These are phyloP conservation scores for Pyrrhura leucotis DNA, from an alignment of 2,797 vertebrate genomes.

Conservation along the genomic window DNA sequence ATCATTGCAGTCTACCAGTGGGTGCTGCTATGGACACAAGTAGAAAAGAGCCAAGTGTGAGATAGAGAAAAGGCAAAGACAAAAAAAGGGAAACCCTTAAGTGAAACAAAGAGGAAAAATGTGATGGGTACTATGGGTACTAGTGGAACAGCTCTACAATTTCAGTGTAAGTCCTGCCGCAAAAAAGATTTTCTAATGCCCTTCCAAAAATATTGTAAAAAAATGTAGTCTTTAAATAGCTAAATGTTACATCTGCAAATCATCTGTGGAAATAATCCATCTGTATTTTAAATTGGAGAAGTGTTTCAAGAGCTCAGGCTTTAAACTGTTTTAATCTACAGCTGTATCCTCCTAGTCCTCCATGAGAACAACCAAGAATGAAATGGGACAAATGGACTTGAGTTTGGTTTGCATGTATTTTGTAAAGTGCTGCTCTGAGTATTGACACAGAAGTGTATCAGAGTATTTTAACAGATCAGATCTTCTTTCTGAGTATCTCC, in stretches of 20 bases:
- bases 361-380: conserved; percentile 63
- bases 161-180: conserved; percentile 34
- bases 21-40: conserved; percentile 62
- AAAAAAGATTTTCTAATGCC: conserved; percentile 24
- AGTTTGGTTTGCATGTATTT: conserved; percentile 54
- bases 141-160: conserved; percentile 23
- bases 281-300: conserved; percentile 67
- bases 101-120: conserved; percentile 36
- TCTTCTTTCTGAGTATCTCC: conserved; percentile 70
- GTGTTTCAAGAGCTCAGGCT: conserved; percentile 68
- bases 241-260: conserved; percentile 61
- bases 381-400: conserved; percentile 55
- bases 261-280: conserved; percentile 63
- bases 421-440: conserved; percentile 60
- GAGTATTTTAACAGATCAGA: conserved; percentile 69
- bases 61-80: conserved; percentile 29
- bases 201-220: conserved; percentile 17
- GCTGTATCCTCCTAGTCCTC: conserved; percentile 68
- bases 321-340: conserved; percentile 67
- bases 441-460: conserved; percentile 50
- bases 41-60: conserved; percentile 45
- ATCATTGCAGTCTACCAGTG: background rate
- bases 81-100: conserved; percentile 16
- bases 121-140: conserved; percentile 23
- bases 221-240: conserved; percentile 8